Evolutionary conservation across 2,888 invertebrate species (phyloP).

Genomic region (Andrena bicolor): DNA sequence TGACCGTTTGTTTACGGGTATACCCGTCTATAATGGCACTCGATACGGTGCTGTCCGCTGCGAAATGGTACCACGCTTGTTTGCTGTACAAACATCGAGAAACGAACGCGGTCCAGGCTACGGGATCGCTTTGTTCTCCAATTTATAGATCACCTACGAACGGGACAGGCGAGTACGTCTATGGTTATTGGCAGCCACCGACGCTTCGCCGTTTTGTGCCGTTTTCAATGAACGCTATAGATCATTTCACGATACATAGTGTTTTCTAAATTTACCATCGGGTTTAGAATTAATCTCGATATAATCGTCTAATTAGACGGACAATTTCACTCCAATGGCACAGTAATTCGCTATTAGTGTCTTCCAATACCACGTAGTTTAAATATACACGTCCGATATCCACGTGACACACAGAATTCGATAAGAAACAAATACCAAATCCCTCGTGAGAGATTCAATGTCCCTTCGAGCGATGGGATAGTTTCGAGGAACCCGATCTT

Average conservation of each 20-base stretch:
- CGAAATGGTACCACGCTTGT: constrained; percentile 41
- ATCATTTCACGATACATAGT: neutral
- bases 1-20: constrained; percentile 13
- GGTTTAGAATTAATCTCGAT: no score
- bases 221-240: constrained; percentile 1
- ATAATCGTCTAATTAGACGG: no score
- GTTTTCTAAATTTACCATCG: neutral
- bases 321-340: no score
- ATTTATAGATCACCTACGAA: constrained; percentile 38
- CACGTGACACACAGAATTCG: constrained; percentile 35
- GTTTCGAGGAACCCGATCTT: constrained; percentile 1
- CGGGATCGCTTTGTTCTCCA: constrained; percentile 34
- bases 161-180: constrained; percentile 8
- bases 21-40: constrained; percentile 20
- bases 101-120: constrained; percentile 15
- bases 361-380: no score
- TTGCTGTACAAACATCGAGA: constrained; percentile 35
- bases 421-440: constrained; percentile 50
- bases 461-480: constrained; percentile 15
- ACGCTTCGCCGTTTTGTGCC: neutral
- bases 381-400: no score
- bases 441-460: constrained; percentile 29
- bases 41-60: constrained; percentile 26
- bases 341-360: no score
- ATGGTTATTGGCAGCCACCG: constrained; percentile 22